These are phyloP conservation scores for Maniola jurtina DNA, from an alignment of 1,140 invertebrate species.

Conservation along the genomic window DNA sequence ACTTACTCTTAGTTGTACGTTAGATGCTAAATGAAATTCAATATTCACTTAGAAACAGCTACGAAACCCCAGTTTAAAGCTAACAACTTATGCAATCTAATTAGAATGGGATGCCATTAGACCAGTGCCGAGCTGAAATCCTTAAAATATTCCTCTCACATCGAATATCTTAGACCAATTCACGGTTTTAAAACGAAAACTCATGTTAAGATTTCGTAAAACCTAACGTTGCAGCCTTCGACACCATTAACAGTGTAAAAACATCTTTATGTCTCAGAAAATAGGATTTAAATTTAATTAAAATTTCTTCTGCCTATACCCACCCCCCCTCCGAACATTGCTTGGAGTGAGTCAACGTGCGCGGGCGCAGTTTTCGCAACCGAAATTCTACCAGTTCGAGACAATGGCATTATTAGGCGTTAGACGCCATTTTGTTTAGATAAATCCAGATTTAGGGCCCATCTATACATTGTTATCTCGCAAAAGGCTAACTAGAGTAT, in stretches of 20 bases:
- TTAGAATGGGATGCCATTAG: conserved; percentile 37
- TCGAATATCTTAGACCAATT: conserved; percentile 35
- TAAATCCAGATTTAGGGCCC: conserved; percentile 38
- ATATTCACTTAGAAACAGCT: background rate
- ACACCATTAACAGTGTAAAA: conserved; percentile 12
- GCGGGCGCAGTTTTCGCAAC: conserved; percentile 68
- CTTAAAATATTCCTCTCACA: conserved; percentile 40
- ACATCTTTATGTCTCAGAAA: conserved; percentile 18
- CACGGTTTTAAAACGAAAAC: conserved; percentile 44
- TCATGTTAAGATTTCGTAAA: conserved; percentile 48
- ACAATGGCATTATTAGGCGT: conserved; percentile 71
- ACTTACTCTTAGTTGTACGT: background rate
- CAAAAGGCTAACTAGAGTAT: conserved; percentile 25
- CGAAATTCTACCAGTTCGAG: conserved; percentile 72
- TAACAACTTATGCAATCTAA: conserved; percentile 31
- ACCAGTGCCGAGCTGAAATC: conserved; percentile 29
- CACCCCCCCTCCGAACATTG: conserved; percentile 36
- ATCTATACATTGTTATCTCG: conserved; percentile 34
- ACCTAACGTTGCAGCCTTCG: conserved; percentile 36
- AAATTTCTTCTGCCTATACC: background rate
- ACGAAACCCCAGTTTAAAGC: background rate
- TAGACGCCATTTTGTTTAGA: conserved; percentile 63
- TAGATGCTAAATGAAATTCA: background rate
- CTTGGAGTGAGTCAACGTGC: conserved; percentile 56
- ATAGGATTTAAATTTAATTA: conserved; percentile 28